These are phyloP conservation scores for Coregonus clupeaformis DNA, from an alignment of 2,113 vertebrate genomes.

Conservation along the genomic window DNA sequence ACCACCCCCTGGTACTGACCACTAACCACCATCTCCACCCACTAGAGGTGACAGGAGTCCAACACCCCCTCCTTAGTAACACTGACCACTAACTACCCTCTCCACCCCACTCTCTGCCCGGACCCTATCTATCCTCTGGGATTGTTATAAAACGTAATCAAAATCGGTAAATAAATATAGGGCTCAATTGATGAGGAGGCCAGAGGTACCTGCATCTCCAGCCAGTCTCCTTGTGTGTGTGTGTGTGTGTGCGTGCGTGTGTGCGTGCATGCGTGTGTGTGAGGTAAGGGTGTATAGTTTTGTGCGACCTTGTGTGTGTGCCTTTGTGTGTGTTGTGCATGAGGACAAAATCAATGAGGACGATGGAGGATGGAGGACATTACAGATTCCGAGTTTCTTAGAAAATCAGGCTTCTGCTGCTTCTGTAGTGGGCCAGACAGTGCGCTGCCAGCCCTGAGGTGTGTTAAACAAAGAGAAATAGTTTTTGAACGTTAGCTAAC, in stretches of 20 bases:
- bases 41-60: not conserved
- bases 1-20: constrained; percentile 11
- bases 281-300: not conserved
- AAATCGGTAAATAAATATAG: not conserved
- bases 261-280: not conserved
- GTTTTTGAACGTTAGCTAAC: too few species aligned
- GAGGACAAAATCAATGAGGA: constrained; percentile 10
- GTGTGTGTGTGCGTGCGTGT: too few species aligned
- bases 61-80: not conserved
- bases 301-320: not conserved
- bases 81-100: not conserved
- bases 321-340: not conserved
- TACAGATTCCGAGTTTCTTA: not conserved
- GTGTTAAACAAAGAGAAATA: too few species aligned
- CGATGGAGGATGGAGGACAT: not conserved
- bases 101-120: not conserved
- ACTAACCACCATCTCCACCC: constrained; percentile 22
- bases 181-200: constrained; percentile 4
- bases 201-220: not conserved
- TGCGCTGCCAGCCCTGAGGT: too few species aligned
- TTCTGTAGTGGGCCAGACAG: too few species aligned
- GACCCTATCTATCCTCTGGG: not conserved
- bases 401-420: not conserved
- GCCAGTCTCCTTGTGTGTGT: not conserved
- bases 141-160: not conserved